Evolutionary conservation across 2,888 invertebrate genomes (phyloP).

Genomic region (Blera fallax): DNA sequence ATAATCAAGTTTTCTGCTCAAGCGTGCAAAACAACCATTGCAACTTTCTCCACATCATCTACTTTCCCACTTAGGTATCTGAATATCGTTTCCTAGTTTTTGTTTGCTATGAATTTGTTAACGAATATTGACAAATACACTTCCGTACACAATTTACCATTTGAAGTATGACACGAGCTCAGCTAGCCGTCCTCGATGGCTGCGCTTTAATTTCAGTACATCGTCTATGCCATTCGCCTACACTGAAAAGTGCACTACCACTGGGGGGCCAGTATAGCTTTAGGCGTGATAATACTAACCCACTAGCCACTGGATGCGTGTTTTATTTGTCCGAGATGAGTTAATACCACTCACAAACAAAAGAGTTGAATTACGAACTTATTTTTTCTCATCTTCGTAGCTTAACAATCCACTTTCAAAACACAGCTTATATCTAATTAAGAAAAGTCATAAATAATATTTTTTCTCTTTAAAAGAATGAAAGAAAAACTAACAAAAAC

Average conservation of each 20-base stretch:
- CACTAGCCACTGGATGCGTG: slow-evolving; percentile 46
- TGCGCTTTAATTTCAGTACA: neutral
- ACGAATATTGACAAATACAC: slow-evolving; percentile 64
- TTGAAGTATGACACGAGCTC: slow-evolving; percentile 31
- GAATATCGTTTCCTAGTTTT: slow-evolving; percentile 58
- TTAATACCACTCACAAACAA: slow-evolving; percentile 15
- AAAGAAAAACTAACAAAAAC: neutral
- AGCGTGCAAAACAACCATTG: slow-evolving; percentile 56
- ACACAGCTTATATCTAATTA: neutral
- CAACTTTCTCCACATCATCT: slow-evolving; percentile 58
- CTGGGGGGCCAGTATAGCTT: neutral
- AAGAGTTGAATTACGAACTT: slow-evolving; percentile 55
- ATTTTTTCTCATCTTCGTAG: neutral
- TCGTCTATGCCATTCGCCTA: slow-evolving; percentile 29
- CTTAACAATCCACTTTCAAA: slow-evolving; percentile 13
- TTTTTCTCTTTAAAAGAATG: neutral
- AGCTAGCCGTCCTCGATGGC: neutral
- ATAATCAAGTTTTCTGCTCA: slow-evolving; percentile 40
- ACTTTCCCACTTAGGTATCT: slow-evolving; percentile 46
- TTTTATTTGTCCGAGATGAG: slow-evolving; percentile 7
- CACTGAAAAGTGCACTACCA: slow-evolving; percentile 16
- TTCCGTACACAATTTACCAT: slow-evolving; percentile 50
- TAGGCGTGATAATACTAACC: slow-evolving; percentile 45
- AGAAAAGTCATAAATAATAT: neutral
- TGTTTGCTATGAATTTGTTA: slow-evolving; percentile 53